Evolutionary conservation across 2,888 invertebrate species (phyloP).

Genomic region (Xylocampa areola): DNA sequence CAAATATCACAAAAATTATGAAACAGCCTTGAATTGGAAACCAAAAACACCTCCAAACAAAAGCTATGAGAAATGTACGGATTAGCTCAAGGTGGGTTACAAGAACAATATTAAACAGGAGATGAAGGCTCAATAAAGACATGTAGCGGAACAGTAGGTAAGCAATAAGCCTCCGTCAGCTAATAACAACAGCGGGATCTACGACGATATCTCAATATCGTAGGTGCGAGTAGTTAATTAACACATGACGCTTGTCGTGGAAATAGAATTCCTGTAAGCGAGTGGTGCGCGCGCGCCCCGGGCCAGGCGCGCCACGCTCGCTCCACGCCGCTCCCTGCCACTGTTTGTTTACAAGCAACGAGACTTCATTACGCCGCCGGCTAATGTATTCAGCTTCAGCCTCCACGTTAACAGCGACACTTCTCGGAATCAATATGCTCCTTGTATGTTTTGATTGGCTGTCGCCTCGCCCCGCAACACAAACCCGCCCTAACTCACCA

Average conservation of each 20-base stretch:
- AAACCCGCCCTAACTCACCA: constrained; percentile 72
- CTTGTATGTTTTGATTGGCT: constrained; percentile 90
- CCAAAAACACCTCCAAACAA: neutral
- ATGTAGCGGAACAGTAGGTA: constrained; percentile 61
- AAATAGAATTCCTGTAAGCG: constrained; percentile 89
- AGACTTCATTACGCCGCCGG: constrained; percentile 90
- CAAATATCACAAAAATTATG: no score
- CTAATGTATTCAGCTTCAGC: constrained; percentile 90
- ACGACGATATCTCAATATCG: constrained; percentile 88
- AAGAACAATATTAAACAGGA: constrained; percentile 41
- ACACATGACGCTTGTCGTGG: constrained; percentile 88
- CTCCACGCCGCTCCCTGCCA: constrained; percentile 62
- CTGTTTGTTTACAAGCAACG: constrained; percentile 89
- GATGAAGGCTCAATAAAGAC: constrained; percentile 52
- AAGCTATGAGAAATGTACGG: constrained; percentile 1
- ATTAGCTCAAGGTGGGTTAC: constrained; percentile 27
- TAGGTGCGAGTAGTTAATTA: constrained; percentile 89
- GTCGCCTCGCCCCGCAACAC: constrained; percentile 69
- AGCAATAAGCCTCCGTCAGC: constrained; percentile 86
- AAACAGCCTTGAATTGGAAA: neutral
- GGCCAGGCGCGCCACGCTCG: constrained; percentile 58
- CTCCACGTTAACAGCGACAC: constrained; percentile 90
- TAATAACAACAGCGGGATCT: constrained; percentile 88
- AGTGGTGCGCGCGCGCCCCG: constrained; percentile 83
- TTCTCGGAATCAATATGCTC: constrained; percentile 90